Evolutionary conservation across 2,888 invertebrate genomes (phyloP).

Genomic region (Drosophila nigricruria): DNA sequence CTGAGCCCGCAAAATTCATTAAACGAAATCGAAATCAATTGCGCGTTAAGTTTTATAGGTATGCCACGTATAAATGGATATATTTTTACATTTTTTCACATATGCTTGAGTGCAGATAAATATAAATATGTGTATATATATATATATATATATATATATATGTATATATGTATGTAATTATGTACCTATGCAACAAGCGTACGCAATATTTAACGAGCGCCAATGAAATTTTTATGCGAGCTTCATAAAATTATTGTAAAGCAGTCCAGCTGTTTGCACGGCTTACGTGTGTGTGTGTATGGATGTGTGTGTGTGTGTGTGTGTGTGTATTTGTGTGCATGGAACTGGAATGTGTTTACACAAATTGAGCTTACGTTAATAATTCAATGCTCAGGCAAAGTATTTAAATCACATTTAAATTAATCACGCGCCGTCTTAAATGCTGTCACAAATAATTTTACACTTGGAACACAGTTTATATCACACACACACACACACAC

Average conservation of each 20-base stretch:
- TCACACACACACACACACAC: conserved; percentile 12
- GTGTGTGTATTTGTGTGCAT: background rate
- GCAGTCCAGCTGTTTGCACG: background rate
- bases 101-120: conserved; percentile 11
- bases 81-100: conserved; percentile 11
- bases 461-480: conserved; percentile 42
- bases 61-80: conserved; percentile 18
- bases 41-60: conserved; percentile 57
- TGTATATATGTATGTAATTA: background rate
- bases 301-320: background rate
- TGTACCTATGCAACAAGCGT: conserved; percentile 24
- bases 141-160: background rate
- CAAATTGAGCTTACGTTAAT: conserved; percentile 44
- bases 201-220: conserved; percentile 66
- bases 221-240: conserved; percentile 65
- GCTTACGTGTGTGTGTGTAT: too few relatives aligned
- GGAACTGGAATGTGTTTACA: background rate
- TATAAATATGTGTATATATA: background rate
- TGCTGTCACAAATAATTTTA: conserved; percentile 55
- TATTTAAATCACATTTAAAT: conserved; percentile 68
- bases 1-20: conserved; percentile 63
- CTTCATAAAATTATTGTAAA: conserved; percentile 63
- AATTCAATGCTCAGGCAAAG: conserved; percentile 58
- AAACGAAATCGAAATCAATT: conserved; percentile 72
- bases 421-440: conserved; percentile 52